Percentiles rank a stretch among this genome's conserved stretches.
These are phyloP conservation scores for Staurois parvus DNA, from an alignment of 2,797 vertebrate species.

Conservation along the genomic window DNA sequence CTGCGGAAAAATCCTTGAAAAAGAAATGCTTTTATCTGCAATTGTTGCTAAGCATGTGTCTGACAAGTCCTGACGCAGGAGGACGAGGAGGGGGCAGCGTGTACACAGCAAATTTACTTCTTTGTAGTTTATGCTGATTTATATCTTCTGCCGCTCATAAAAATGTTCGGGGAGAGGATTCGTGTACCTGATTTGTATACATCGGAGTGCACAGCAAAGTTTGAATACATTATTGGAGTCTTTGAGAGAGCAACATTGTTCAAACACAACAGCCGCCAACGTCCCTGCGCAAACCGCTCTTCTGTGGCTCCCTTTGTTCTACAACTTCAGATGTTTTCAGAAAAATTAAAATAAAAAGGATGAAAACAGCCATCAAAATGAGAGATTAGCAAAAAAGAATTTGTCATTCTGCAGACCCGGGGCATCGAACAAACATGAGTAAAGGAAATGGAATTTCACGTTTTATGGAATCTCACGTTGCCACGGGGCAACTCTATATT, in stretches of 20 bases:
- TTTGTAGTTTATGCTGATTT: constrained; percentile 13
- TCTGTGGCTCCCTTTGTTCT: constrained; percentile 16
- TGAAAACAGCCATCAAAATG: too few relatives aligned
- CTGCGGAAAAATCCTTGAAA: neutral
- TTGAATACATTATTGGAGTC: constrained; percentile 6
- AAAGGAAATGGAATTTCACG: too few relatives aligned
- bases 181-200: neutral
- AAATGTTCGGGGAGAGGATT: neutral
- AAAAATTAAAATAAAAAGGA: constrained; percentile 8
- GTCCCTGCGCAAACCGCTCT: constrained; percentile 1
- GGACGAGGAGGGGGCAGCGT: neutral
- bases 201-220: neutral
- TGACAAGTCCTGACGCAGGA: neutral
- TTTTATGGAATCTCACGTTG: too few relatives aligned
- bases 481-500: too few relatives aligned
- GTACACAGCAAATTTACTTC: neutral
- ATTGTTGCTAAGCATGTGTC: neutral
- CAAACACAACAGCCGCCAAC: constrained; percentile 17
- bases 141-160: neutral
- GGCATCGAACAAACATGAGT: too few relatives aligned
- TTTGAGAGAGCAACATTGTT: constrained; percentile 8
- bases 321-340: constrained; percentile 8
- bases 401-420: too few relatives aligned
- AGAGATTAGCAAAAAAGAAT: too few relatives aligned
- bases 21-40: neutral